Evolutionary conservation across 2,113 vertebrate species (phyloP).

Genomic region (Riparia riparia): DNA sequence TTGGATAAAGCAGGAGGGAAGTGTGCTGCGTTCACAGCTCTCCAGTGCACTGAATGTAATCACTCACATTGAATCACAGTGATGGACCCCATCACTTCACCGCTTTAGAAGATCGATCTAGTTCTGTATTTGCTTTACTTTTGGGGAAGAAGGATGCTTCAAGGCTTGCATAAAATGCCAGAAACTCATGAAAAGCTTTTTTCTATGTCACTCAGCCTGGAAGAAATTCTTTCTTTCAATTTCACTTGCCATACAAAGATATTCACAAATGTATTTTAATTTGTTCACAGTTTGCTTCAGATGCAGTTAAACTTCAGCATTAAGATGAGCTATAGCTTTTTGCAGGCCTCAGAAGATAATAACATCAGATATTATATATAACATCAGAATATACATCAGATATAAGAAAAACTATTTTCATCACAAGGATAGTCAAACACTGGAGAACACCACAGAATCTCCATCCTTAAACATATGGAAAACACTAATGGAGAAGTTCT

Average conservation of each 20-base stretch:
- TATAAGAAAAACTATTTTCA: neutral
- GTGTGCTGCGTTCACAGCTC: neutral
- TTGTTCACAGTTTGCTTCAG: neutral
- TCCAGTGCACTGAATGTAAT: neutral
- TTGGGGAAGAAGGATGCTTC: fast-evolving
- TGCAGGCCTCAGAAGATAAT: neutral
- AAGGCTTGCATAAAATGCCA: neutral
- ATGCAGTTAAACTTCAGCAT: neutral
- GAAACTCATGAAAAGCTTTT: neutral
- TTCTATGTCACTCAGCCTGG: neutral
- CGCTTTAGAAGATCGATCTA: neutral
- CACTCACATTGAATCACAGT: fast-evolving
- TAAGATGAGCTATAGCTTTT: neutral
- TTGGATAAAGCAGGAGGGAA: neutral
- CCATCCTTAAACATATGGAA: neutral
- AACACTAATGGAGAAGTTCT: neutral
- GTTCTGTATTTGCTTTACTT: neutral
- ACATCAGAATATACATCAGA: neutral
- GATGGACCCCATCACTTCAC: neutral
- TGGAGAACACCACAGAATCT: neutral
- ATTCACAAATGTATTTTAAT: neutral
- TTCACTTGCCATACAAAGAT: neutral
- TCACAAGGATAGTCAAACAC: neutral
- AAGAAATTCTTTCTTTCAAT: neutral
- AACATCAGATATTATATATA: neutral